Evolutionary conservation across 2,113 vertebrate genomes (phyloP).

Genomic region (Callospermophilus lateralis): DNA sequence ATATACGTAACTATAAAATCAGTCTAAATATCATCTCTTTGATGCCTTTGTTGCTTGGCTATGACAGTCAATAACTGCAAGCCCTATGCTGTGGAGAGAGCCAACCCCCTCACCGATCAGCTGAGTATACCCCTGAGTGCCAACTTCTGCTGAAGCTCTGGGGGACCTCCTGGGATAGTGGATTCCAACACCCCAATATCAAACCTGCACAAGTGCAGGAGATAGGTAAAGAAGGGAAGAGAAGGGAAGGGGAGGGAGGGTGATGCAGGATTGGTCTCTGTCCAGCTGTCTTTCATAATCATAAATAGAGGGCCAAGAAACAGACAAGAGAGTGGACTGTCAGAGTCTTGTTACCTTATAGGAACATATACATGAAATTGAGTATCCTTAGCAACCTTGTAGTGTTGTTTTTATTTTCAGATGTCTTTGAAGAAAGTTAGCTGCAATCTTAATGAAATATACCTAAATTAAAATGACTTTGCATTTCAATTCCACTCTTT

Average conservation of each 20-base stretch:
- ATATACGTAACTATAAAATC: conserved; percentile 4
- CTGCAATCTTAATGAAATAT: conserved; percentile 1
- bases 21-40: not conserved
- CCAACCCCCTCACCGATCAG: not conserved
- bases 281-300: not conserved
- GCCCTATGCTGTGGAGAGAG: not conserved
- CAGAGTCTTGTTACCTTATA: not conserved
- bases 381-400: not conserved
- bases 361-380: not conserved
- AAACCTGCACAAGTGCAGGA: not conserved
- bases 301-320: not conserved
- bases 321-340: not conserved
- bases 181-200: not conserved
- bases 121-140: not conserved
- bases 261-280: not conserved
- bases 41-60: not conserved
- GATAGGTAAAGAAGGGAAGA: not conserved
- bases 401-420: not conserved
- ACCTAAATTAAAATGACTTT: conserved; percentile 36
- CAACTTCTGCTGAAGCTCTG: not conserved
- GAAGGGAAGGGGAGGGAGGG: not conserved
- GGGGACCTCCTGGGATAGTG: not conserved
- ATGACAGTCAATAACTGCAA: not conserved
- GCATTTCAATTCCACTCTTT: not conserved
- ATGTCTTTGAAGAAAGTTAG: not conserved